phyloP scores from a whole-genome alignment of 2,888 invertebrate species.

The Periphyllus acericola region DNA sequence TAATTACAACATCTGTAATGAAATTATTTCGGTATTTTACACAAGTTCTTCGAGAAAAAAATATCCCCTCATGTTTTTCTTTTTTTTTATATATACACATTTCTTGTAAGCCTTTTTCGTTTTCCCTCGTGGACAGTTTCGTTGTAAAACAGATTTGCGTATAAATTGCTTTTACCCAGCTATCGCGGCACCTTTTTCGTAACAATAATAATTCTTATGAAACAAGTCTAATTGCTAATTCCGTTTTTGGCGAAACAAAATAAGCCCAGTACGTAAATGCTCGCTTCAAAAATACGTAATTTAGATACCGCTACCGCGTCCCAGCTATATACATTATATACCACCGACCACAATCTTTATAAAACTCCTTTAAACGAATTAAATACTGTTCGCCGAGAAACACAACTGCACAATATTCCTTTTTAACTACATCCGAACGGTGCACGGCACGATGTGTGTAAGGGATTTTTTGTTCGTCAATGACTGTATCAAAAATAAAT shows the following conservation, averaged over 20 bases:
- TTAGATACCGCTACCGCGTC: neutral
- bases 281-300: constrained; percentile 20
- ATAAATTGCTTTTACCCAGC: constrained; percentile 60
- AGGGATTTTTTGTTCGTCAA: neutral
- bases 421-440: neutral
- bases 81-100: neutral
- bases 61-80: constrained; percentile 19
- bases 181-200: constrained; percentile 44
- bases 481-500: constrained; percentile 10
- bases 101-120: constrained; percentile 61
- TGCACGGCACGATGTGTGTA: neutral
- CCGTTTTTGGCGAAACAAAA: constrained; percentile 25
- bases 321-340: too few relatives aligned
- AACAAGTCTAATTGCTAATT: constrained; percentile 58
- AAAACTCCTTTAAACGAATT: neutral
- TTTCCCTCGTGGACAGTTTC: constrained; percentile 62
- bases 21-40: constrained; percentile 58
- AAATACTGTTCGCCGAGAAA: neutral
- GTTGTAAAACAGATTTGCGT: constrained; percentile 62
- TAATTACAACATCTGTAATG: constrained; percentile 58
- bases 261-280: neutral
- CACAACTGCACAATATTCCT: neutral
- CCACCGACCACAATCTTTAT: neutral
- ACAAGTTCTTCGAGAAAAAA: constrained; percentile 41
- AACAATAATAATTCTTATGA: constrained; percentile 58